Base-by-base conservation (phyloP, 2,113 vertebrate genomes). In the Neomonachus schauinslandi region DNA sequence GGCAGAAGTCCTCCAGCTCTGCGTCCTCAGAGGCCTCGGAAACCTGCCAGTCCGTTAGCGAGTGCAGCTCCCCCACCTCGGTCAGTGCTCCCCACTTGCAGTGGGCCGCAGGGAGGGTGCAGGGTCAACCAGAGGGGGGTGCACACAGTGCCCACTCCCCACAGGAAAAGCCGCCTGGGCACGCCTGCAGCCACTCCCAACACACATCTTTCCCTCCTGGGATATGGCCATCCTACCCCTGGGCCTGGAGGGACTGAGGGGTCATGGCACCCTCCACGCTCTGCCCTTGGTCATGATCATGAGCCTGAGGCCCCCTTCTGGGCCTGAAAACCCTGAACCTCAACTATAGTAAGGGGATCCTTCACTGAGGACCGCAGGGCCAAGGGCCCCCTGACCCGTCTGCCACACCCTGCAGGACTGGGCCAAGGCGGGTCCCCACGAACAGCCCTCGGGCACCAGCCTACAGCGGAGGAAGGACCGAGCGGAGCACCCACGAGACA, bases 11-110 rank as follows among this genome's bases (percentile, higher is more conserved):
- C 97, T 99, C 99, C 97, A 99, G 99, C 98, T 99, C 99, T 0
- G 99, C 99, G 0, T 99, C 99, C 98, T 99, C 99, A 0, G 99
- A 99, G 98, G 99, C 99, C 94, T 99, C 99, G 3, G 99, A 99
- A 98, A 99, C 99, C 96, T 99, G 99, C 98, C 99, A 99, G 99
- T 99, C 99, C 3, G 99, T 99, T 98, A 99, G 99, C 98, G 99
- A 99, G 98, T 99, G 99, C 99, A 99, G 99, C 99, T 99, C 99
- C 97, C 99, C 99, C 69, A 99, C 99, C 96, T 99, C 99, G 99
- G 99, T 99, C 98, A 99, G 99, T 99, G 96, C 95, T 95, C 92
- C 95, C 96, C 86, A 91, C 4, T 82, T 2, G 16, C 74, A 10
- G 42, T 1, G 42, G 74, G 28, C 71, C 5, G 4, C 42, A 80